These are phyloP conservation scores for Porites cylindrica DNA, from an alignment of 92 coral and sea anemone genomes.

Conservation along the genomic window DNA sequence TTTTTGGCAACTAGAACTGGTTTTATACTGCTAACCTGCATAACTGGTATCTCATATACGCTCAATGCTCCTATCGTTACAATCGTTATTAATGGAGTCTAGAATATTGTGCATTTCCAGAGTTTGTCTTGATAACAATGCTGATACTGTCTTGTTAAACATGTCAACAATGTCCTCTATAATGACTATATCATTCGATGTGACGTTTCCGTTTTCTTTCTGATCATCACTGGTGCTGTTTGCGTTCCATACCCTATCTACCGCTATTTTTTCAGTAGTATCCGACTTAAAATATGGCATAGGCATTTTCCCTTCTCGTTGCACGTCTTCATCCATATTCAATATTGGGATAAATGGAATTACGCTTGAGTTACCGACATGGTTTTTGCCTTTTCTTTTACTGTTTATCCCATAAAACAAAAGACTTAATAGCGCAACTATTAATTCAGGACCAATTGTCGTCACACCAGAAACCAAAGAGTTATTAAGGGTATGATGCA, in stretches of 20 bases:
- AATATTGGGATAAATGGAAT: neutral
- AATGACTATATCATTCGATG: neutral
- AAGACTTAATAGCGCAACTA: conserved; percentile 33
- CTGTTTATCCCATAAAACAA: conserved; percentile 25
- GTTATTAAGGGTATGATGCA: conserved; percentile 39
- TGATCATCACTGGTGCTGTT: neutral
- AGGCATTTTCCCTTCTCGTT: neutral
- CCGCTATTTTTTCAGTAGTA: neutral
- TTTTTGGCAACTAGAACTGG: neutral
- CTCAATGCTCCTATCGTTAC: conserved; percentile 2
- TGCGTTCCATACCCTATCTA: neutral
- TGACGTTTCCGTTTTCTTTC: too few relatives aligned
- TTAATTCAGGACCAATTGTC: conserved; percentile 29
- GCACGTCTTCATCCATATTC: neutral
- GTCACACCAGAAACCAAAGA: conserved; percentile 44
- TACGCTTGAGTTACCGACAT: neutral
- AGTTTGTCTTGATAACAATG: neutral
- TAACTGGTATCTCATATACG: conserved; percentile 5
- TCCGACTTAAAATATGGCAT: conserved; percentile 36
- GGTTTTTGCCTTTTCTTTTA: conserved; percentile 8
- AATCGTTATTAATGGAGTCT: neutral
- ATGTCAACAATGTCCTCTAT: conserved; percentile 4
- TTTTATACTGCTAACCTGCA: conserved; percentile 18
- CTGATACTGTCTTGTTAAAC: neutral
- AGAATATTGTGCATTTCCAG: neutral